Conservation (phyloP, 2,888 invertebrate species). For the Pimpla rufipes region DNA sequence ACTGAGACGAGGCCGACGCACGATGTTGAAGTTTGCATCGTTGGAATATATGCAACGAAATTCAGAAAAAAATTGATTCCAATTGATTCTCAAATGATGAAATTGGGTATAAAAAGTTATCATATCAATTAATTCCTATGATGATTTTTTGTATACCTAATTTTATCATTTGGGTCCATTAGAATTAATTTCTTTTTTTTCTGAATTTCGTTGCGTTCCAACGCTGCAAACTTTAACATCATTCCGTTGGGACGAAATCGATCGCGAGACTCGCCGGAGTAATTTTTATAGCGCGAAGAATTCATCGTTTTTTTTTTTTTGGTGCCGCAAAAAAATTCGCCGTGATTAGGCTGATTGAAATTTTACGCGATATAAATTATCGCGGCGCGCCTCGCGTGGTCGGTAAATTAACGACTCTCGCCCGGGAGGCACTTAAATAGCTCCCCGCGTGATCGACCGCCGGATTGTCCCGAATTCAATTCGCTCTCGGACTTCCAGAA, state of each 20-base stretch:
- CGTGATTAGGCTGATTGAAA: background rate
- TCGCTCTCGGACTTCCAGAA: background rate
- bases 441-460: conserved; percentile 60
- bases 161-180: no score
- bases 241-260: no score
- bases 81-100: no score
- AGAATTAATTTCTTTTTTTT: no score
- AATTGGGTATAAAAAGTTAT: no score
- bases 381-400: conserved; percentile 13
- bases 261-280: background rate
- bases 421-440: conserved; percentile 22
- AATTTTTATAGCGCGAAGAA: background rate
- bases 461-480: conserved; percentile 12
- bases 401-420: conserved; percentile 54
- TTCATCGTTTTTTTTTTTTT: background rate
- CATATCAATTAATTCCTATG: no score
- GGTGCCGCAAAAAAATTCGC: background rate
- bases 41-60: no score
- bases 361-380: background rate
- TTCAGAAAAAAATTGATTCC: no score
- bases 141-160: no score
- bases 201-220: no score
- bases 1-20: no score
- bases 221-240: background rate
- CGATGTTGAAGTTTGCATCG: no score